These are phyloP conservation scores for Acronicta psi DNA, from an alignment of 2,888 invertebrate species.

Conservation along the genomic window DNA sequence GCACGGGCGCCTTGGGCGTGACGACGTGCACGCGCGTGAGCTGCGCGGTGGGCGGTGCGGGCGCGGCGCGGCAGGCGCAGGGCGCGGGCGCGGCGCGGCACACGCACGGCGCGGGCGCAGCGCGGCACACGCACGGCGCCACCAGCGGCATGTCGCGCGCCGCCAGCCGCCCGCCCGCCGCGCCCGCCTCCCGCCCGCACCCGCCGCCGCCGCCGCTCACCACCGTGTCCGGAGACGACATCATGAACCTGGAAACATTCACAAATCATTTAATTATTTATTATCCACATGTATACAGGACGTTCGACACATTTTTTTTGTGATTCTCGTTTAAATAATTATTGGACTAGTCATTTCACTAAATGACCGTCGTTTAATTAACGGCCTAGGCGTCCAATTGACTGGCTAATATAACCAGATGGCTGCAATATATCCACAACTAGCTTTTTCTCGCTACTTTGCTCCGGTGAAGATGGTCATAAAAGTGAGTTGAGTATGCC, in stretches of 20 bases:
- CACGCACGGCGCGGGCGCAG: slow-evolving; percentile 91
- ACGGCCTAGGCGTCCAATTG: too few relatives aligned
- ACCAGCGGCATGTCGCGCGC: slow-evolving; percentile 92
- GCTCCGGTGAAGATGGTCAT: too few relatives aligned
- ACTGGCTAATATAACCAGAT: too few relatives aligned
- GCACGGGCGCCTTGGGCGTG: slow-evolving; percentile 96
- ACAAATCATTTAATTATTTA: too few relatives aligned
- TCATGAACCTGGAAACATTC: slow-evolving; percentile 91
- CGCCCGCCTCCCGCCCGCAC: slow-evolving; percentile 92
- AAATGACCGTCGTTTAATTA: too few relatives aligned
- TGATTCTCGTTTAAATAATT: too few relatives aligned
- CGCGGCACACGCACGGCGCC: slow-evolving; percentile 66
- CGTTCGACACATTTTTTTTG: too few relatives aligned
- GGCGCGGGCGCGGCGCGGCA: slow-evolving; percentile 53
- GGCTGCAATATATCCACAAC: too few relatives aligned
- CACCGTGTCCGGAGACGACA: slow-evolving; percentile 95
- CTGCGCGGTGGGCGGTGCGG: slow-evolving; percentile 64
- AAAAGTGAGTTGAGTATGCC: too few relatives aligned
- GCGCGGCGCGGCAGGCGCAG: slow-evolving; percentile 68
- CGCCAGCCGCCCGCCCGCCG: slow-evolving; percentile 95
- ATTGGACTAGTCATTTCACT: too few relatives aligned
- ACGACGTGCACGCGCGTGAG: slow-evolving; percentile 77
- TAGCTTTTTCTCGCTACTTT: too few relatives aligned
- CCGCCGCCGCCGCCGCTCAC: slow-evolving; percentile 93
- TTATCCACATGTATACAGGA: too few relatives aligned